Conservation (phyloP, 2,797 vertebrate genomes). For the Australoheros facetus region DNA sequence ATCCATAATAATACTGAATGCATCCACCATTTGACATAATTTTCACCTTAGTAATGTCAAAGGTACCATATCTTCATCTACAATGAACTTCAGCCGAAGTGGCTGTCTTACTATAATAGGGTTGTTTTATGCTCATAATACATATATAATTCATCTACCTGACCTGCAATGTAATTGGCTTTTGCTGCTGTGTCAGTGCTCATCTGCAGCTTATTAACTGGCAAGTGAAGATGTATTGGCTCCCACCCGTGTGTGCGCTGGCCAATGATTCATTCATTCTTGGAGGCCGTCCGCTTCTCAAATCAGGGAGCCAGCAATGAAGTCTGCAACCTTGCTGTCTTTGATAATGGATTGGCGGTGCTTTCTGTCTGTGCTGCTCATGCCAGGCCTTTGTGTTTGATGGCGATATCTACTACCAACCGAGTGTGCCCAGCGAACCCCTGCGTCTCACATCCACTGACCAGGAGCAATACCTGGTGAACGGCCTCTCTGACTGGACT, state of each 20-base stretch:
- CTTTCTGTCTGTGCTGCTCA: constrained; percentile 44
- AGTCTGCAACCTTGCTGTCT: constrained; percentile 47
- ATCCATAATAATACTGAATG: background rate
- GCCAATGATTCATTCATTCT: constrained; percentile 58
- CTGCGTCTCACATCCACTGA: constrained; percentile 80
- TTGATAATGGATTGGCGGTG: constrained; percentile 56
- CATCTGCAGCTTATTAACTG: constrained; percentile 61
- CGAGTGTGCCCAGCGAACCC: constrained; percentile 70
- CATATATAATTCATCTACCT: constrained; percentile 44
- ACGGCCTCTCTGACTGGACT: constrained; percentile 86
- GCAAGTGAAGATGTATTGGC: constrained; percentile 60
- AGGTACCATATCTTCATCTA: constrained; percentile 8
- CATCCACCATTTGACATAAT: constrained; percentile 1
- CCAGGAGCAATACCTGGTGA: constrained; percentile 73
- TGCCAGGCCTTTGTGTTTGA: constrained; percentile 82
- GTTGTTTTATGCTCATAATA: constrained; percentile 44
- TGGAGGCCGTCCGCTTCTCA: constrained; percentile 42
- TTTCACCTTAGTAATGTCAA: constrained; percentile 26
- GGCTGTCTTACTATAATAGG: constrained; percentile 24
- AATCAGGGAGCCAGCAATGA: constrained; percentile 38
- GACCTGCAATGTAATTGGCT: constrained; percentile 53
- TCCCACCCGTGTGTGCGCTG: constrained; percentile 21
- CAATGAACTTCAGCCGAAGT: constrained; percentile 25
- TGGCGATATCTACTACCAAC: constrained; percentile 86
- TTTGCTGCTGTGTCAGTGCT: constrained; percentile 49